Conservation (phyloP, 2,888 invertebrate species). For the Phragmatobia fuliginosa region DNA sequence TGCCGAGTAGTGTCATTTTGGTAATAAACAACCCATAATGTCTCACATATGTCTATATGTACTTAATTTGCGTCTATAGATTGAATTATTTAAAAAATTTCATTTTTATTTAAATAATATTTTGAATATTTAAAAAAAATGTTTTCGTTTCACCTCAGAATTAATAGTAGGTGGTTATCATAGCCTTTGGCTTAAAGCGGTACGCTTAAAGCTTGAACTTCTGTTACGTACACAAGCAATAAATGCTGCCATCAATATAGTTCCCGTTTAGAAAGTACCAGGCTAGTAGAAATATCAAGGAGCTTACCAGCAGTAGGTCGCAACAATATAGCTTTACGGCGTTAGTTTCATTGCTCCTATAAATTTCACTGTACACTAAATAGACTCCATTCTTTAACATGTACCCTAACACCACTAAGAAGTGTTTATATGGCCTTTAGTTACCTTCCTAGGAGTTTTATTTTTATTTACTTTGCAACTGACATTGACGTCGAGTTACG, state of each 20-base stretch:
- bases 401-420: slow-evolving; percentile 23
- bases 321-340: slow-evolving; percentile 35
- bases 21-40: too few species aligned
- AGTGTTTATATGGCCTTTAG: slow-evolving; percentile 36
- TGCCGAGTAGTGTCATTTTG: too few species aligned
- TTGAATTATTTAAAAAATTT: too few species aligned
- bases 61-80: too few species aligned
- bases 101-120: too few species aligned
- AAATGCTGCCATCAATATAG: slow-evolving; percentile 2
- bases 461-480: slow-evolving; percentile 9
- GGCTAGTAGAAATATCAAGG: slow-evolving; percentile 30
- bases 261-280: slow-evolving; percentile 31
- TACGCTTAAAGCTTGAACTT: neutral
- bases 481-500: too few species aligned
- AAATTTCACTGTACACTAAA: slow-evolving; percentile 52
- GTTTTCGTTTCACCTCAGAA: neutral
- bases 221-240: neutral
- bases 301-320: slow-evolving; percentile 23
- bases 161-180: neutral
- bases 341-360: slow-evolving; percentile 51
- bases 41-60: too few species aligned
- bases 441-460: neutral
- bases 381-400: slow-evolving; percentile 47
- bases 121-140: too few species aligned
- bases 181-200: neutral